Evolutionary conservation across 2,888 invertebrate species (phyloP), one percentile per base, ranked within the genome.

Genomic region (Octodonta nipae): DNA sequence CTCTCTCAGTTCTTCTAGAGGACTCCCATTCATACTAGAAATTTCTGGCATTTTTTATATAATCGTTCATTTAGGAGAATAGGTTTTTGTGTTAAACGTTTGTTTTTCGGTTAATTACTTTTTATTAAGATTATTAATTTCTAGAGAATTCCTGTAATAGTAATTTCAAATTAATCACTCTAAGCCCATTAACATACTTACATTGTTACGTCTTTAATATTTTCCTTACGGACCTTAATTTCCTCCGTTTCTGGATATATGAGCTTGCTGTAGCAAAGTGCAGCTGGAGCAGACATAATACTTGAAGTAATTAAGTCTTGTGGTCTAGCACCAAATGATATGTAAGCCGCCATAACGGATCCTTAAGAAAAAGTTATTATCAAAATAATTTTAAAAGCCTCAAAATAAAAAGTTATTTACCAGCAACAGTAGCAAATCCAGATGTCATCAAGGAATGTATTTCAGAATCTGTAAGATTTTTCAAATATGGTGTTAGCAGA

Each of bases 211-310:
- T 83, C 63, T 44, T 74, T 64, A 32, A 95, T 78, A 37, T 81
- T 82, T 22, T 84, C 74, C 1, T 78, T 73, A 0, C 76, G 75
- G 0, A 87, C 83, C 41, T 73, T 66, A 0, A 86, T 79, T 35
- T 76, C 67, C 50, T 86, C 81, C 0, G 82, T 86, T 66, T 96
- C 96, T 0, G 96, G 96, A 65, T 84, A 81, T 49, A 92, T 70
- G 0, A 98, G 66, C 59, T 96, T 96, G 7, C 91, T 74, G 52
- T 75, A 83, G 48, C 87, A 88, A 15, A 96, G 61, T 0, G 93
- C 83, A 0, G 91, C 89, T 0, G 95, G 95, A 0, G 95, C 93
- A 0, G 92, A 87, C 93, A 96, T 93, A 1, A 96, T 81, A 39
- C 87, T 86, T 0, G 95, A 87, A 0, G 92, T 87, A 40, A 96